These are phyloP conservation scores for Platysteira castanea DNA, from an alignment of 2,113 vertebrate species.

Conservation along the genomic window DNA sequence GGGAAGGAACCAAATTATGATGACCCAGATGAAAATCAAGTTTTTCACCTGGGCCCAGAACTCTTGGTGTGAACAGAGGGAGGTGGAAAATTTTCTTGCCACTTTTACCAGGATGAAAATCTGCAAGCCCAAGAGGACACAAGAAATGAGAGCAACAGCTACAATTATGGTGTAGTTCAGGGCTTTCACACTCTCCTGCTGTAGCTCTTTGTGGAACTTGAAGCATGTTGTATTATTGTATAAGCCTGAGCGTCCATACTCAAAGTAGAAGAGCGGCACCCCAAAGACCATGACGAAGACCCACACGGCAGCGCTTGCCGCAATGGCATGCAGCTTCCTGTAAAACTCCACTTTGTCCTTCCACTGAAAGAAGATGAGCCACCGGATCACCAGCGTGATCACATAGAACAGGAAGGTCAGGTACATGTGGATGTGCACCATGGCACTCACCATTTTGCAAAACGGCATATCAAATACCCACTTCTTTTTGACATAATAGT, in stretches of 20 bases:
- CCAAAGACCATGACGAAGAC: slow-evolving; percentile 62
- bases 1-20: slow-evolving; percentile 83
- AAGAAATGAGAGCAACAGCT: slow-evolving; percentile 47
- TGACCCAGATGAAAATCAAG: slow-evolving; percentile 81
- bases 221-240: slow-evolving; percentile 72
- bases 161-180: slow-evolving; percentile 77
- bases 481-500: slow-evolving; percentile 62
- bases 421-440: slow-evolving; percentile 92
- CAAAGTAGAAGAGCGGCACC: slow-evolving; percentile 37
- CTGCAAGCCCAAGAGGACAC: slow-evolving; percentile 73
- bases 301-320: slow-evolving; percentile 76
- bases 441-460: slow-evolving; percentile 83
- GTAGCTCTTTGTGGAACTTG: slow-evolving; percentile 69
- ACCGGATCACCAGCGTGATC: slow-evolving; percentile 80
- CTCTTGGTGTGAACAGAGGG: slow-evolving; percentile 78
- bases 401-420: slow-evolving; percentile 86
- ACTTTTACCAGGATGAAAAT: slow-evolving; percentile 69
- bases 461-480: slow-evolving; percentile 65
- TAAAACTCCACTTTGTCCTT: slow-evolving; percentile 75
- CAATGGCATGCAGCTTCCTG: slow-evolving; percentile 74
- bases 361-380: slow-evolving; percentile 78
- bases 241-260: slow-evolving; percentile 61
- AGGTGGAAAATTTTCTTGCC: slow-evolving; percentile 48
- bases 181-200: rapidly evolving
- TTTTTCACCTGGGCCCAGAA: slow-evolving; percentile 88